Base-by-base conservation (phyloP, 2,888 invertebrate species). In the Myathropa florea region DNA sequence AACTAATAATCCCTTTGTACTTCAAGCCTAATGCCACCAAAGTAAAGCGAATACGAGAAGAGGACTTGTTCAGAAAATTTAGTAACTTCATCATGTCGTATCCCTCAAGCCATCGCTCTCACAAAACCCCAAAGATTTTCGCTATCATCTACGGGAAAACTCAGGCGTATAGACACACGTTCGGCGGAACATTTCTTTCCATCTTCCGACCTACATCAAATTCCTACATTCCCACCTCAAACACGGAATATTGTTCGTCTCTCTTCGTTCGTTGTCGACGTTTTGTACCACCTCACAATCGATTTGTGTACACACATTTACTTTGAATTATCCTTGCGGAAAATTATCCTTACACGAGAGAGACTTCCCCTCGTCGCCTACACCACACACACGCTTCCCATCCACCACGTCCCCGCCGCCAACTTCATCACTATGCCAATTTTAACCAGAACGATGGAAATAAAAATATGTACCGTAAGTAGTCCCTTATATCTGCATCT, bases 321-420 rank as follows among this genome's bases (percentile, higher is more conserved):
- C 82, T 73, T 70, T 70, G 82, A 85, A 82, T 82, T 82, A 82
- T 82, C 82, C 73, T 85, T 82, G 82, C 55, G 82, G 77, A 82
- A 82, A 85, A 82, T 85, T 85, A 85, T 85, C 77, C 75, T 71
- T 84, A 80, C 75, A 84, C 80, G 36, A 71, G 36, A 63, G 57
- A 75, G 64, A 65, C 10, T 24, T 57, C 24, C 23, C 24, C 57
- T 2, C n/a, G n/a, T n/a, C 46, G 46, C 46, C 14, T 6, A 46
- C 57, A 0, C 23, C 23, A 24, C 46, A n/a, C 46, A 21, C 46
- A 33, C 39, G n/a, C 30, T 46, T 61, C 14, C 21, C 36, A 26
- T 7, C 26, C 21, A 4, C 21, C 18, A 12, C 23, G 7, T 28
- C 28, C n/a, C 55, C 26, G 18, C 21, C 18, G 26, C n/a, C 10